Evolutionary conservation across 2,888 invertebrate species (phyloP), one percentile per base, ranked within the genome.

Genomic region (Xylocampa areola): DNA sequence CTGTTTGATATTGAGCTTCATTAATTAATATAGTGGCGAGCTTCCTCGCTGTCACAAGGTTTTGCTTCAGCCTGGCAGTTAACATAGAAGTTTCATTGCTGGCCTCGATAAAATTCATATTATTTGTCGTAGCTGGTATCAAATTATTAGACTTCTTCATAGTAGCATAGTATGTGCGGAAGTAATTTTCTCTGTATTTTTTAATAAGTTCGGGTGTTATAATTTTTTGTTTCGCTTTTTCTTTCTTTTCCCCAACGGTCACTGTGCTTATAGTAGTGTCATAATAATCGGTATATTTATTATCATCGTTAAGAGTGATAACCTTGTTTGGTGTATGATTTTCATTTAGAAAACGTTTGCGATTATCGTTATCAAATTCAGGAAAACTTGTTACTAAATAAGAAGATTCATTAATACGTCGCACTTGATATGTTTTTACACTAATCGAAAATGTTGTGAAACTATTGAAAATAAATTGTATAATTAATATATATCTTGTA

Each of bases 341-440:
- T 32, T 40, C 8, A 16, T 44, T 41, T 58, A 47, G 47, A 19
- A 43, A 55, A 7, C 61, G 50, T 61, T 66, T 63, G 33, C 35
- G 49, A 43, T 68, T 71, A 19, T 74, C 76, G 49, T 78, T 76
- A 23, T 87, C 84, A 14, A 75, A 63, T 43, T 89, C 88, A 32
- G 89, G 86, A 14, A 86, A 67, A 55, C 77, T 84, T 4, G 87
- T 91, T 2, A 93, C 91, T 41, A 93, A 67, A 54, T 86, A 92
- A 0, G 87, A 78, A 0, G 89, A 80, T 25, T 87, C 84, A 72
- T 92, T 91, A 11, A 93, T 63, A 10, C 87, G 86, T 11, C 78
- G 83, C 7, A 93, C 90, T 81, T 89, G 85, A 62, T 87, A 93
- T 2, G 90, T 90, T 74, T 86, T 88, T 1, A 87, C 79, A 66